A percentile compares a stretch with the other conserved stretches of the same genome.
These are phyloP conservation scores for Lagodon rhomboides DNA, from an alignment of 2,797 vertebrate species.

Conservation along the genomic window DNA sequence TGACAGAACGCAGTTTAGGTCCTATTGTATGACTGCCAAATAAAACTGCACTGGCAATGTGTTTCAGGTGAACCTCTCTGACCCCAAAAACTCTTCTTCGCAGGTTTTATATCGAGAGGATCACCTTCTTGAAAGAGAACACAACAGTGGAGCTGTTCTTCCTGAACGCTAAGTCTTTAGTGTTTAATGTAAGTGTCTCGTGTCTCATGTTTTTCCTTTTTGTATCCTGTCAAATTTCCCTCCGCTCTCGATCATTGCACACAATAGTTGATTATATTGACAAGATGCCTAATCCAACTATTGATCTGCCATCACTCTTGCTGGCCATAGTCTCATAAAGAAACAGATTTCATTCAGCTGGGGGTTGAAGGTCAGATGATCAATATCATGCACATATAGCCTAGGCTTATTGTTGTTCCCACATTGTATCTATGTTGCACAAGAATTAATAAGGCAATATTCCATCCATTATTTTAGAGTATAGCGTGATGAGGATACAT, in stretches of 20 bases:
- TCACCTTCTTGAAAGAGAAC: constrained; percentile 95
- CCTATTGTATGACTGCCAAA: background rate
- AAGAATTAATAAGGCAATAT: background rate
- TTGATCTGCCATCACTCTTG: background rate
- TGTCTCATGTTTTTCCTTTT: background rate
- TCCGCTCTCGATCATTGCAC: background rate
- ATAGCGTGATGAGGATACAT: background rate
- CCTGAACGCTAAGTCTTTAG: constrained; percentile 94
- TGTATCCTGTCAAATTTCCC: background rate
- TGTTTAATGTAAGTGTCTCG: constrained; percentile 92
- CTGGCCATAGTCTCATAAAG: background rate
- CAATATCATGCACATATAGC: background rate
- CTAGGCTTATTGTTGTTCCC: background rate
- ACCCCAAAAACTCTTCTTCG: constrained; percentile 52
- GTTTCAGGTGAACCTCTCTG: constrained; percentile 18
- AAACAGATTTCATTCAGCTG: background rate
- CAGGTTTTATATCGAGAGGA: constrained; percentile 99
- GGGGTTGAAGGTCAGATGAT: background rate
- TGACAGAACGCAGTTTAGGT: constrained; percentile 34
- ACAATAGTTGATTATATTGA: background rate
- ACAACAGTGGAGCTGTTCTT: constrained; percentile 97
- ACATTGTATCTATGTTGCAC: background rate
- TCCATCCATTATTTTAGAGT: background rate
- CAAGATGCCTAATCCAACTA: background rate
- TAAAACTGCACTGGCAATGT: constrained; percentile 2